Evolutionary conservation across 2,888 invertebrate species (phyloP).

Genomic region (Pachycephus smyrnensis): DNA sequence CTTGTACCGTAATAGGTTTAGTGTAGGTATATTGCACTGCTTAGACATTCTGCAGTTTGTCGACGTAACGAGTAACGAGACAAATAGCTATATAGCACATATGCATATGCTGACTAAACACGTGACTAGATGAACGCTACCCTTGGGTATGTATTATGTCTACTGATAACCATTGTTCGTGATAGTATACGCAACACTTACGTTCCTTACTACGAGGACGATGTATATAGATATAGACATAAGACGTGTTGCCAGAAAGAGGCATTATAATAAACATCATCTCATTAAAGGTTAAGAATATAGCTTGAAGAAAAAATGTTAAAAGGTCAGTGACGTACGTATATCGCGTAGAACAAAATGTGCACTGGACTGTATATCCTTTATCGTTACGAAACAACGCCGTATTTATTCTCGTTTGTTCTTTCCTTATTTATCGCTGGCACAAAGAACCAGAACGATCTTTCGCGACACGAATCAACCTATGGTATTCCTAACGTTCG

Average conservation of each 20-base stretch:
- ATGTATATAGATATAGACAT: background rate
- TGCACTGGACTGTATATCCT: background rate
- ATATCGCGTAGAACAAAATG: background rate
- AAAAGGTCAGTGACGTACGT: background rate
- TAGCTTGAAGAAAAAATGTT: background rate
- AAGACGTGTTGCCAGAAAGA: background rate
- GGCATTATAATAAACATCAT: background rate
- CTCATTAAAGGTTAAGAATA: background rate
- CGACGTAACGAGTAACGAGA: background rate
- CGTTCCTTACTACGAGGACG: background rate
- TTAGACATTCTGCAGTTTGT: background rate
- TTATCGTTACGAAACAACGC: background rate
- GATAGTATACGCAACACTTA: background rate
- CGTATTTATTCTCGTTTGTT: background rate
- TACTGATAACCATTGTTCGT: background rate
- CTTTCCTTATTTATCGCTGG: background rate
- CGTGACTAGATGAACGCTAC: background rate
- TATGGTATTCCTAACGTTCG: constrained; percentile 40
- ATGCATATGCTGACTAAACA: background rate
- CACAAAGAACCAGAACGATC: background rate
- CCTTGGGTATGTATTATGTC: background rate
- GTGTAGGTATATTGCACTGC: background rate
- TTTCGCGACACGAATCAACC: background rate
- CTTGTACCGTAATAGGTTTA: background rate
- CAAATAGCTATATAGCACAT: background rate